These are phyloP conservation scores for Liopterus haemorrhoidalis DNA, from an alignment of 2,888 invertebrate genomes.

Conservation along the genomic window DNA sequence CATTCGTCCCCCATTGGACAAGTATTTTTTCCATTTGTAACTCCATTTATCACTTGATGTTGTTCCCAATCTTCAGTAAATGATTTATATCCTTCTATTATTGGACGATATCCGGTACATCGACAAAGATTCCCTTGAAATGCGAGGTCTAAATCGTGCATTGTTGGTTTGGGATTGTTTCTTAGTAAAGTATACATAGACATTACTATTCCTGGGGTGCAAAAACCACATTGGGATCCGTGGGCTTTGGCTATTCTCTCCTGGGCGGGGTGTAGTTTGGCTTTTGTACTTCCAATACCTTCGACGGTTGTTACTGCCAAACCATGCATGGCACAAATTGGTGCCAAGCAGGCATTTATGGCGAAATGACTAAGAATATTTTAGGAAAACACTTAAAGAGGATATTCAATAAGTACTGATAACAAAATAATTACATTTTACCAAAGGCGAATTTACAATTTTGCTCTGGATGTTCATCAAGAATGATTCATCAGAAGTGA, in stretches of 20 bases:
- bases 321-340: slow-evolving; percentile 81
- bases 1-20: slow-evolving; percentile 54
- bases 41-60: slow-evolving; percentile 39
- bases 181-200: slow-evolving; percentile 88
- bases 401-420: slow-evolving; percentile 8
- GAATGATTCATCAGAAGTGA: too few species aligned
- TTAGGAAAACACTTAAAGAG: too few species aligned
- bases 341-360: slow-evolving; percentile 85
- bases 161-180: slow-evolving; percentile 63
- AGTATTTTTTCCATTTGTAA: slow-evolving; percentile 28
- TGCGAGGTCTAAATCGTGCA: slow-evolving; percentile 70
- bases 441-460: slow-evolving; percentile 42
- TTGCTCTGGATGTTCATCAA: too few species aligned
- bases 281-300: slow-evolving; percentile 79
- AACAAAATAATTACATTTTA: slow-evolving; percentile 39
- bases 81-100: slow-evolving; percentile 82
- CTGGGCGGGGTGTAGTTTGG: slow-evolving; percentile 78
- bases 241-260: slow-evolving; percentile 83
- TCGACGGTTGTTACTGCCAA: slow-evolving; percentile 87
- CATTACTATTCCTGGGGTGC: slow-evolving; percentile 96
- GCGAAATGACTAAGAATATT: slow-evolving; percentile 60
- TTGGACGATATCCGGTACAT: slow-evolving; percentile 92
- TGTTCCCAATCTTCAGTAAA: slow-evolving; percentile 72
- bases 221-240: slow-evolving; percentile 93
- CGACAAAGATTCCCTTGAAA: slow-evolving; percentile 83